These are phyloP conservation scores for Ctenosaura bakeri DNA, from an alignment of 2,797 vertebrate genomes.

Conservation along the genomic window DNA sequence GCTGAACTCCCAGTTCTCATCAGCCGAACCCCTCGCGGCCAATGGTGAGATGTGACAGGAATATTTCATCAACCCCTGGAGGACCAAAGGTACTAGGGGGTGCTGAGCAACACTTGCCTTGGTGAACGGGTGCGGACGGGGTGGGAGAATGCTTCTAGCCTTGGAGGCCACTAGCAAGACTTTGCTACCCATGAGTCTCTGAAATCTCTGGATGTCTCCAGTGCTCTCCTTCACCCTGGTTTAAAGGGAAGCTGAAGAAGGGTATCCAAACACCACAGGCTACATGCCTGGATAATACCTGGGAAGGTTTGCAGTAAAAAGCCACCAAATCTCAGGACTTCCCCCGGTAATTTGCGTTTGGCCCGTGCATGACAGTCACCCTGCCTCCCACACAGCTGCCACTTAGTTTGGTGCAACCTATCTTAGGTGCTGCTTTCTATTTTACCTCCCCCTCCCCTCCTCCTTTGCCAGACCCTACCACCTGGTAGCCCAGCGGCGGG, in stretches of 20 bases:
- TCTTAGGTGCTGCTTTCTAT: conserved; percentile 60
- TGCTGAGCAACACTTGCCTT: no score
- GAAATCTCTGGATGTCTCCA: background rate
- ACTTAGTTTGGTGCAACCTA: conserved; percentile 1
- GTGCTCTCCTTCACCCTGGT: conserved; percentile 58
- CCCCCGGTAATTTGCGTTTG: background rate
- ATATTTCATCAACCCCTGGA: background rate
- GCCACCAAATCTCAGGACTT: no score
- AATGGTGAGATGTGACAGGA: background rate
- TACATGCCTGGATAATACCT: conserved; percentile 60
- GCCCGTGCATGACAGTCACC: conserved; percentile 39
- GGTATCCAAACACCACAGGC: conserved; percentile 59
- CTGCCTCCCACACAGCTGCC: conserved; percentile 53
- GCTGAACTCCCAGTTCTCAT: background rate
- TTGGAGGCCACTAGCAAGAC: no score
- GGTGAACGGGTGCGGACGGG: no score
- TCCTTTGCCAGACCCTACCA: conserved; percentile 45
- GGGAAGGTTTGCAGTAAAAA: conserved; percentile 40
- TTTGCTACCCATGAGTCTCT: no score
- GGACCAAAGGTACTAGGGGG: no score
- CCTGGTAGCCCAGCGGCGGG: conserved; percentile 49
- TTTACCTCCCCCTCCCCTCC: background rate
- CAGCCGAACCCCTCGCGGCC: background rate
- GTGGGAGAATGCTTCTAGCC: no score
- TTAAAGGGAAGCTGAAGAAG: conserved; percentile 65